These are phyloP conservation scores for Pseudochirops cupreus DNA, from an alignment of 2,797 vertebrate species.

Conservation along the genomic window DNA sequence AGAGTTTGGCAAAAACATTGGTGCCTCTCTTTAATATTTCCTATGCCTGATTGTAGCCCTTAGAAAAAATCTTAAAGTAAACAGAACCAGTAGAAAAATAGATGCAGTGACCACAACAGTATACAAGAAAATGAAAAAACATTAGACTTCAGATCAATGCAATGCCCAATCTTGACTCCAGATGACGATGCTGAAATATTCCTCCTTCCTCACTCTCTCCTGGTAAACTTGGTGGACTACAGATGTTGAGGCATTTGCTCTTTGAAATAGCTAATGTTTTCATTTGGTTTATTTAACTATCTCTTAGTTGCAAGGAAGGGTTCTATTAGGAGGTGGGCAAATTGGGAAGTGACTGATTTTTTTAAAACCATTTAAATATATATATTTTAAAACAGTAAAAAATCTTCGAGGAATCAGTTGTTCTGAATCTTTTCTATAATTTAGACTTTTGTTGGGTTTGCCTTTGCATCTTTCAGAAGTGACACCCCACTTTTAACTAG, in stretches of 20 bases:
- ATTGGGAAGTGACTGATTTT: not conserved
- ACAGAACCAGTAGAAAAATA: not conserved
- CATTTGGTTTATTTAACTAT: not conserved
- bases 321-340: not conserved
- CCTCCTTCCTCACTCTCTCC: not conserved
- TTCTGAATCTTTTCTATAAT: slow-evolving; percentile 43
- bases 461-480: slow-evolving; percentile 19
- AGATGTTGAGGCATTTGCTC: not conserved
- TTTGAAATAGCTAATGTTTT: not conserved
- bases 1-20: not conserved
- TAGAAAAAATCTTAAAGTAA: not conserved
- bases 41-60: not conserved
- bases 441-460: slow-evolving; percentile 44
- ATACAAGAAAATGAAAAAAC: not conserved
- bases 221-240: not conserved
- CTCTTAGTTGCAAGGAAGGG: not conserved
- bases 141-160: not conserved
- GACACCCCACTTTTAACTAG: slow-evolving; percentile 34
- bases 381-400: not conserved
- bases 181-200: not conserved
- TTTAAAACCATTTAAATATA: no score
- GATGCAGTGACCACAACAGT: not conserved
- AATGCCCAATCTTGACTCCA: not conserved
- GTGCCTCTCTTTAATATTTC: not conserved
- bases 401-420: slow-evolving; percentile 1